A percentile compares a stretch with the other conserved stretches of the same genome.
These are phyloP conservation scores for Cecidostiba fungosa DNA, from an alignment of 2,888 invertebrate species.

Conservation along the genomic window DNA sequence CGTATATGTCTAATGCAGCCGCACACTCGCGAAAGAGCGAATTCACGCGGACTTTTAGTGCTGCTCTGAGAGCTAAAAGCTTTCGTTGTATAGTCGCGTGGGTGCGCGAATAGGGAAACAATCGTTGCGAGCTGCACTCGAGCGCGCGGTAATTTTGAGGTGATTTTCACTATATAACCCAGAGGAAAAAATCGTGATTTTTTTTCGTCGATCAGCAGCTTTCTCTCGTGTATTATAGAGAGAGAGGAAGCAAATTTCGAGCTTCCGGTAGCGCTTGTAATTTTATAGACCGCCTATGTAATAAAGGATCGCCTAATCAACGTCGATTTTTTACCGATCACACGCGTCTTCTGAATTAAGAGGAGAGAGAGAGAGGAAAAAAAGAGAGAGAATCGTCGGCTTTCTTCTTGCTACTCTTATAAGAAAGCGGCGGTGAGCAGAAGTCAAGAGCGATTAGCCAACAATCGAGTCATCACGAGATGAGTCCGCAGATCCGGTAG, in stretches of 20 bases:
- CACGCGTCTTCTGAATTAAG: not conserved
- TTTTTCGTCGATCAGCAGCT: not conserved
- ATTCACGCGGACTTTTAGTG: slow-evolving; percentile 12
- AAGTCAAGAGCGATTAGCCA: slow-evolving; percentile 24
- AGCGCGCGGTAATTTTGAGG: not conserved
- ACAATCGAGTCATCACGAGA: slow-evolving; percentile 1
- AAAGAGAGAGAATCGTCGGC: not conserved
- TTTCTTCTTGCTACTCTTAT: slow-evolving; percentile 11
- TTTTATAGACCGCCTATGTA: not conserved
- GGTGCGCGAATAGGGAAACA: not conserved
- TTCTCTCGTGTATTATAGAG: not conserved
- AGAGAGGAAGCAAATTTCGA: not conserved
- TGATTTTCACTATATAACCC: not conserved
- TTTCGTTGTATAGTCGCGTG: not conserved
- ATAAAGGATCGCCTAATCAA: not conserved
- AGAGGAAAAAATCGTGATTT: not conserved
- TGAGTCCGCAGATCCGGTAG: slow-evolving; percentile 55
- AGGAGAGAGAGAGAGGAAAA: not conserved
- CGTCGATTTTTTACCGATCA: slow-evolving; percentile 12
- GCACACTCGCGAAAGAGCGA: not conserved
- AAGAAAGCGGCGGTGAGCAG: not conserved
- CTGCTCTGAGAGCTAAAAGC: slow-evolving; percentile 14
- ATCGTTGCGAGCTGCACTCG: not conserved
- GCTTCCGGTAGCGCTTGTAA: not conserved
- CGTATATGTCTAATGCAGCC: not conserved